Evolutionary conservation across 2,113 vertebrate genomes (phyloP), one percentile per base, ranked within the genome.

Genomic region (Malurus elegans): DNA sequence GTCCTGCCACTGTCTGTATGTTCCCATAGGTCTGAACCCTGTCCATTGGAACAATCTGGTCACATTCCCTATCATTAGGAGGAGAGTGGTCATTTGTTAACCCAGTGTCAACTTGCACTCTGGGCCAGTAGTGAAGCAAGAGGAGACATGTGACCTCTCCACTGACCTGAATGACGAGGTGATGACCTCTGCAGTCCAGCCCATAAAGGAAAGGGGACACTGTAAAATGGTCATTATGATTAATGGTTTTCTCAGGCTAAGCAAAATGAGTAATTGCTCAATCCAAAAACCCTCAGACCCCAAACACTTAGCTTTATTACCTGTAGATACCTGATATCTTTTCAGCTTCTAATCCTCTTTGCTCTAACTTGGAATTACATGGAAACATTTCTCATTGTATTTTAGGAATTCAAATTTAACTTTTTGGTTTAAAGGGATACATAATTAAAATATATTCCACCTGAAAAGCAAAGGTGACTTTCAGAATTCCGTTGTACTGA

Each of bases 41-140:
- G 64, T 42, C 89, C 81, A 83, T 38, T 18, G 42, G 71, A 69
- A 84, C 75, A 60, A 86, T 73, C 45, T 48, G 50, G 78, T 47
- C 85, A 84, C 32, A 9, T 78, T 96, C 92, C 79, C 73, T 90
- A 85, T 64, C 86, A 91, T 96, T 72, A 92, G 76, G 76, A 92
- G 66, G 93, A 97, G 88, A 97, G 88, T 60, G 28, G 69, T 61
- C 31, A 11, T 88, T 97, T 97, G 92, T 96, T 97, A 96, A 88
- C 48, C 81, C 83, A 80, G 81, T 48, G 74, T 76, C 86, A 96
- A 81, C 42, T 88, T 81, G 78, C 40, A 90, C 75, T 92, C 57
- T 54, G 84, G 92, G 54, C 82, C 90, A 92, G 90, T 34, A 97
- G 92, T 85, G 92, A 97, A 94, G 79, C 81, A 94, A 83, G 85